These are phyloP conservation scores for Lypha dubia DNA, from an alignment of 2,888 invertebrate species.

Conservation along the genomic window DNA sequence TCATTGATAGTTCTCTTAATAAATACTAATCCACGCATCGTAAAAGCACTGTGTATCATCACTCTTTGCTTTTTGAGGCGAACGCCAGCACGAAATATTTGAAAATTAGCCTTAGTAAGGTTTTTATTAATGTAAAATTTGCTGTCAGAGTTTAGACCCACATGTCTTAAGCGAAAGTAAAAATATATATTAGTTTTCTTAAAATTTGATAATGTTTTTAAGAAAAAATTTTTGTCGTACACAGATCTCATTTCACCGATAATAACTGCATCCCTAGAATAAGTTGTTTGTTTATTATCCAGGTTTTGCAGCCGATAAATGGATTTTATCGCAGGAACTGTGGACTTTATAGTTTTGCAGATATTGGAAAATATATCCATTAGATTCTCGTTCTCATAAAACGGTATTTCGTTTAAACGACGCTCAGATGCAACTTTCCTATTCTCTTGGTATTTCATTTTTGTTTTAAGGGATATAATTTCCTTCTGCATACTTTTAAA, in stretches of 20 bases:
- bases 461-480: background rate
- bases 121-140: conserved; percentile 7
- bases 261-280: background rate
- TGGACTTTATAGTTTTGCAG: background rate
- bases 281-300: background rate
- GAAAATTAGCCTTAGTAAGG: conserved; percentile 2
- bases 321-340: background rate
- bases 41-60: background rate
- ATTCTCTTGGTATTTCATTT: conserved; percentile 1
- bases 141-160: background rate
- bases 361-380: conserved; percentile 6
- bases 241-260: conserved; percentile 2
- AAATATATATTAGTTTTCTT: background rate
- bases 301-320: background rate
- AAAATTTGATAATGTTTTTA: background rate
- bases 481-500: background rate
- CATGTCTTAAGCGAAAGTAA: background rate
- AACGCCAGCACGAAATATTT: conserved; percentile 8
- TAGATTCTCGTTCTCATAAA: background rate
- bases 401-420: background rate
- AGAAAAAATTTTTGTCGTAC: conserved; percentile 4
- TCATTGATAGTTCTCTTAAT: background rate
- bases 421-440: background rate
- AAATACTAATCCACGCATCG: conserved; percentile 5
- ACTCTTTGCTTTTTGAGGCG: background rate